A percentile compares a stretch with the other conserved stretches of the same genome.
phyloP scores from a whole-genome alignment of 2,888 invertebrate species.

The Sminthurides aquaticus region DNA sequence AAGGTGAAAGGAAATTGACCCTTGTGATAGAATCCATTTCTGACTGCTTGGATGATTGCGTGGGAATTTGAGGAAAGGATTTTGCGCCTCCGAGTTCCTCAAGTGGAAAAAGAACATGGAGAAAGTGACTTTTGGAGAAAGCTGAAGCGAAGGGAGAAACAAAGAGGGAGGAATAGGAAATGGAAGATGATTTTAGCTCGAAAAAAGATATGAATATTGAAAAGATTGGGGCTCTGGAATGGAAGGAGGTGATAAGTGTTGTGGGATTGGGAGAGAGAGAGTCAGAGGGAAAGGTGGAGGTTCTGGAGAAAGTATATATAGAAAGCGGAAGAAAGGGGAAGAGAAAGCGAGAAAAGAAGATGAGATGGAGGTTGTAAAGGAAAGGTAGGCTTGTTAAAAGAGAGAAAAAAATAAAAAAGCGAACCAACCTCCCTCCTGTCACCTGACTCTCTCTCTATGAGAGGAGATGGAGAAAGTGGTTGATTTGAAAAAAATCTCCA shows the following conservation, averaged over 20 bases:
- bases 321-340: no score
- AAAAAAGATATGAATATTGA: conserved; percentile 6
- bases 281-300: no score
- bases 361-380: background rate
- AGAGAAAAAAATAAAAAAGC: background rate
- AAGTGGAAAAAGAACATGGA: conserved; percentile 3
- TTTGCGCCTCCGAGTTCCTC: background rate
- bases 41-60: background rate
- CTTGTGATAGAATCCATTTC: background rate
- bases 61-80: background rate
- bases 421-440: background rate
- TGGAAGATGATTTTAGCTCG: background rate
- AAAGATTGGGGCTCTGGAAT: background rate
- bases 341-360: no score
- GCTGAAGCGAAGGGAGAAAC: background rate
- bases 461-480: no score
- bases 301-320: no score
- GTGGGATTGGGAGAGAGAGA: background rate
- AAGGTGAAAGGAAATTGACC: background rate
- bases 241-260: conserved; percentile 1
- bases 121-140: background rate
- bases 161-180: background rate
- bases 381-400: no score
- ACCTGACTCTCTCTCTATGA: no score
- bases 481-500: no score